Evolutionary conservation across 2,113 vertebrate genomes (phyloP).

Genomic region (Ctenodactylus gundi): DNA sequence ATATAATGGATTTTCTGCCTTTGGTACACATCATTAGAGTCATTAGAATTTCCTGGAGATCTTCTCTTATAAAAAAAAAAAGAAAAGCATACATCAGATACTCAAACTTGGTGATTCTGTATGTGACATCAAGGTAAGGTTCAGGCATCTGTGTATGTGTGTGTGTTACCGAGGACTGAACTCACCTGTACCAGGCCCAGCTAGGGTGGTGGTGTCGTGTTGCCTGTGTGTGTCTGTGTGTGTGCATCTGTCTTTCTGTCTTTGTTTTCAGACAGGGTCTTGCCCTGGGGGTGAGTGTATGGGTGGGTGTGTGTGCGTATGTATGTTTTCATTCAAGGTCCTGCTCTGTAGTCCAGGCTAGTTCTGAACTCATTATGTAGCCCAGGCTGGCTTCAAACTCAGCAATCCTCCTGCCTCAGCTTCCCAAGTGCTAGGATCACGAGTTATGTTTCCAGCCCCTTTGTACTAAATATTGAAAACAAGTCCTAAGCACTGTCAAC

Average conservation of each 20-base stretch:
- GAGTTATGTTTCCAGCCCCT: no score
- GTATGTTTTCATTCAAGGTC: no score
- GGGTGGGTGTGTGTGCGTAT: no score
- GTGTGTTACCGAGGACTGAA: no score
- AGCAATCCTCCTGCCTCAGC: not conserved
- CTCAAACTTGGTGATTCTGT: not conserved
- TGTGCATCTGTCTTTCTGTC: no score
- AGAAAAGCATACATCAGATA: not conserved
- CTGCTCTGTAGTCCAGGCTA: not conserved
- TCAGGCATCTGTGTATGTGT: not conserved
- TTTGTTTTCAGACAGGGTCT: not conserved
- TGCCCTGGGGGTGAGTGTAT: no score
- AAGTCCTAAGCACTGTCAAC: not conserved
- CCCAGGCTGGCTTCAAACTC: not conserved
- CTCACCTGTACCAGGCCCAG: no score
- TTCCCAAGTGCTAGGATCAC: not conserved
- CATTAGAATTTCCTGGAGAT: not conserved
- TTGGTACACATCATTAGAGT: not conserved
- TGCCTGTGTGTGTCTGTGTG: no score
- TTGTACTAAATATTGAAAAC: no score
- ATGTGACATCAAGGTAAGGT: slow-evolving; percentile 8
- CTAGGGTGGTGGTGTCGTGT: no score
- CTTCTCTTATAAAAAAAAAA: not conserved
- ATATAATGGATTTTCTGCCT: slow-evolving; percentile 17
- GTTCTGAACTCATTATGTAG: not conserved